Evolutionary conservation across 1,140 invertebrate genomes (phyloP), one percentile per base, ranked within the genome.

Genomic region (Neodiprion fabricii): DNA sequence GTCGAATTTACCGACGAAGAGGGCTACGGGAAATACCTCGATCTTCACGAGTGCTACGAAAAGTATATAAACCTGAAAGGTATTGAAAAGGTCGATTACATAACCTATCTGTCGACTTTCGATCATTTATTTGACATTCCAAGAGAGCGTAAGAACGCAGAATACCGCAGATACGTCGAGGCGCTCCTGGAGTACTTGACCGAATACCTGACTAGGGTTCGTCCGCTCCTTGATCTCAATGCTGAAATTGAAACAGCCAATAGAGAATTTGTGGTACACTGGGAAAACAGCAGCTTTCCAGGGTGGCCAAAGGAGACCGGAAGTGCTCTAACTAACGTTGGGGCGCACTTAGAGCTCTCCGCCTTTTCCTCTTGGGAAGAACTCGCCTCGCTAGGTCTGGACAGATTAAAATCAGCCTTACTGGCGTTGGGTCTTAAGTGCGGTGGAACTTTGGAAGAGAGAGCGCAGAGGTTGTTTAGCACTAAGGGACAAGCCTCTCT

Each of bases 1-100:
- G 96, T 98, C 4, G 97, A 99, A 79, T 99, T 99, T 84, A 97
- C 96, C n/a, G 99, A 99, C 88, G 99, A 99, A 89, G 99, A 99
- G 90, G 98, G 98, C 12, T 99, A 99, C 90, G 99, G 99, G 14
- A 98, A 98, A 87, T 99, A 98, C 89, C 90, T 99, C 47, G 99
- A 99, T 91, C 91, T 99, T n/a, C 97, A 99, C 87, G 95, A 98
- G 86, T 97, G 97, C 83, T 99, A 97, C 88, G 96, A 97, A 81
- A 96, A 96, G 82, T 99, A 95, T 83, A 93, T 99, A 7, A 99
- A 99, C 86, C 89, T 99, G 12, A 99, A 99, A 89, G 98, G 97
- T 48, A 94, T 99, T 77, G 96, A 98, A 91, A 98, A 96, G 91
- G 92, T 97, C 21, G 98, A 99, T 87, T 99, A 99, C 85, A 96